Base-by-base conservation (phyloP, 2,113 vertebrate genomes). In the Eurypyga helias region DNA sequence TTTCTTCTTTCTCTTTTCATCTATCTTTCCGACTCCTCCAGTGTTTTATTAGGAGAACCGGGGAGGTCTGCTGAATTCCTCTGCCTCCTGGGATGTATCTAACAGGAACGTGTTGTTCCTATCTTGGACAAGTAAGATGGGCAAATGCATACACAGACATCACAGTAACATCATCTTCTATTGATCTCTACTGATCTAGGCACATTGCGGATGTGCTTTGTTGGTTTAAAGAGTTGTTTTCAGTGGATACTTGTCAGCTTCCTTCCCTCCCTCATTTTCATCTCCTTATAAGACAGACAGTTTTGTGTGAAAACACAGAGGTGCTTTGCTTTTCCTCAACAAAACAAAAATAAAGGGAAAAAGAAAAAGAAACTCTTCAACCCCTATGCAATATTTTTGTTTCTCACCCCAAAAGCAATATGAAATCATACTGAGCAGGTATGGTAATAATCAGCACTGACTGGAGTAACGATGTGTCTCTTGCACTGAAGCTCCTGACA, bases 381-480 rank as follows among this genome's bases (percentile, higher is more conserved):
- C n/a, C 17, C 51, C 46, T 79, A 26, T 13, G 28, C 62, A 94
- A 52, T 28, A 51, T 29, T 90, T 92, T 89, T 93, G 52, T 13
- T 41, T 93, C 72, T 55, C 17, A 2, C 31, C 65, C 72, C 19
- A 8, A 87, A 88, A 93, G 83, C 49, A 80, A 19, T 67, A 81
- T 41, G 79, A 95, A 94, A 90, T 78, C 36, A 10, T 64, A 67
- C 55, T 13, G 36, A 80, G 49, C 61, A 89, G 91, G 64, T 94
- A 83, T 31, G 41, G 79, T 79, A 90, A 96, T 96, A 92, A 95
- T 95, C 87, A 96, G 83, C 96, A 60, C 75, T 71, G 80, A 92
- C 85, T 83, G 81, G 23, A 86, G 93, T 95, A 97, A 97, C 95
- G 90, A 97, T 91, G 91, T 76, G 72, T 92, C 95, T 97, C 80